Evolutionary conservation across 2,888 invertebrate species (phyloP), one percentile per base, ranked within the genome.

Genomic region (Dendrolimus houi): DNA sequence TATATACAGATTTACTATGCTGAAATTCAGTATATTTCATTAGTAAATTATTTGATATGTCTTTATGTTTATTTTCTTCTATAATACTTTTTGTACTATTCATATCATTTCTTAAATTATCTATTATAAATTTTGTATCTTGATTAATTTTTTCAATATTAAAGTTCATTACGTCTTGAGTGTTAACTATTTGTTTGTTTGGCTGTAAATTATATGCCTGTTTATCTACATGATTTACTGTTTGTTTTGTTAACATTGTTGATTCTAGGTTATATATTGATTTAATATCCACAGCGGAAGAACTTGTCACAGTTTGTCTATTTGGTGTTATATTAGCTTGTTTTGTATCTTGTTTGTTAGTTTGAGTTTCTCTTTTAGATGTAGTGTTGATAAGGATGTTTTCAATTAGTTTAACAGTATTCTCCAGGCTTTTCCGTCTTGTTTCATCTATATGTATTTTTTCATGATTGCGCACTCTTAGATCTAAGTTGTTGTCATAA

Each of bases 331-430:
- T 29, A 29, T 29, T 6, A 29, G 29, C 3, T 29, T 52, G 59
- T 57, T 47, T 52, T 57, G 0, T 59, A 57, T 0, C 60, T 10
- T 7, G 57, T 9, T 7, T 40, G 13, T 60, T 57, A 1, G 53
- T 14, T 58, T 52, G 56, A 8, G 60, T 53, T 1, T 61, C 57
- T 8, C 67, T 65, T 13, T 67, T 66, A 55, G 70, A 74, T 0
- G 75, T 69, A 3, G 72, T 74, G 53, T 76, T 77, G 13, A 76
- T 80, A 42, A 85, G 65, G 17, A 86, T 82, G 56, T 83, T 79
- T 64, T 87, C 87, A 57, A 87, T 85, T 57, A 86, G 63, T 62
- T 77, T 81, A 0, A 87, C 83, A 0, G 86, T 86, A 47, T 85
- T 83, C 62, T 85, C 86, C 41, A 87, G 70, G 58, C 85, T 85